Evolutionary conservation across 2,888 invertebrate species (phyloP).

Genomic region (Aphidius colemani): DNA sequence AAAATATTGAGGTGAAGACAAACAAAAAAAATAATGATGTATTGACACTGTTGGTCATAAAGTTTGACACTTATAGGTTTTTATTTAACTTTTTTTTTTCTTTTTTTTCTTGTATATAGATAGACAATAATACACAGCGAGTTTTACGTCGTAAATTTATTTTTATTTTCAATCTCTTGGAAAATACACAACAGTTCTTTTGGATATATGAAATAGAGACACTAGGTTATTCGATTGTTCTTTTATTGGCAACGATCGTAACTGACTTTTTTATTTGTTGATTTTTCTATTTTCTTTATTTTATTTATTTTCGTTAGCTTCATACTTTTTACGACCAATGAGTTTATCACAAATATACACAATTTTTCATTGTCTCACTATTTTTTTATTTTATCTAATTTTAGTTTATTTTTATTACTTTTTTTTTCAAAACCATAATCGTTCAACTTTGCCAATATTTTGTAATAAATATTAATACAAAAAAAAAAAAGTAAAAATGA

Average conservation of each 20-base stretch:
- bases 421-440: neutral
- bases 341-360: constrained; percentile 6
- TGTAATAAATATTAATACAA: no score
- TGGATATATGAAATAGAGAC: constrained; percentile 25
- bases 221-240: constrained; percentile 23
- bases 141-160: constrained; percentile 16
- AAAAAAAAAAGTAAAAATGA: no score
- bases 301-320: constrained; percentile 3
- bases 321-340: constrained; percentile 2
- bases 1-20: no score
- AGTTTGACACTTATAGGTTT: constrained; percentile 19
- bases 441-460: no score
- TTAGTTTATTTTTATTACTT: neutral
- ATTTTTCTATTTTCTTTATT: neutral
- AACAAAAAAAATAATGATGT: neutral
- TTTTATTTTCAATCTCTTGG: constrained; percentile 17
- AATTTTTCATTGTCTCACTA: neutral
- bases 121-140: neutral
- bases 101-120: neutral
- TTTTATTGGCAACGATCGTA: constrained; percentile 24
- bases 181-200: constrained; percentile 6
- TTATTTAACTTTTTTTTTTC: no score
- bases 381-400: neutral
- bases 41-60: constrained; percentile 20
- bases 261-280: constrained; percentile 1